Percentiles rank a stretch among this genome's conserved stretches.
These are phyloP conservation scores for Diadema setosum DNA, from an alignment of 35 echinoderm and acorn worm species.

Conservation along the genomic window DNA sequence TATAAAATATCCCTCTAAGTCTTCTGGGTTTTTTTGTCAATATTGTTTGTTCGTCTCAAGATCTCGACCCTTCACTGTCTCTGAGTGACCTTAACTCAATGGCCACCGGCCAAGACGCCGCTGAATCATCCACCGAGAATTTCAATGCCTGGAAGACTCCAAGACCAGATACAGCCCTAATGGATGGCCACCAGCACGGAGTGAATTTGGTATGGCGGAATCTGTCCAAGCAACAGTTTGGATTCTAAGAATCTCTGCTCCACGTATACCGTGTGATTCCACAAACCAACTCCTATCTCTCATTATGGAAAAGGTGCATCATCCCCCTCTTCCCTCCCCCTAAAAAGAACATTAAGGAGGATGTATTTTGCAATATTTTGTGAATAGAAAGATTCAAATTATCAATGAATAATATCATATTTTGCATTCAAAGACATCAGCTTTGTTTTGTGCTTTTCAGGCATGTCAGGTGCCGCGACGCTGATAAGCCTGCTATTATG, in stretches of 20 bases:
- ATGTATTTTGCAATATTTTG: too few species aligned
- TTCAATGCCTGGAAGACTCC: not conserved
- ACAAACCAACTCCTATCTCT: too few species aligned
- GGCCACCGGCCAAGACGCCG: not conserved
- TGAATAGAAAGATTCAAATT: too few species aligned
- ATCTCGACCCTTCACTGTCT: not conserved
- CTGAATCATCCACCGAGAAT: not conserved
- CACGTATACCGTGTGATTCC: too few species aligned
- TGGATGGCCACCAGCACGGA: not conserved
- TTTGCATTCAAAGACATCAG: too few species aligned
- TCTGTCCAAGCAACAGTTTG: not conserved
- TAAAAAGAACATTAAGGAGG: too few species aligned
- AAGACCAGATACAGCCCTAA: not conserved
- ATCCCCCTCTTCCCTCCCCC: too few species aligned
- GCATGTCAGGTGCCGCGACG: too few species aligned
- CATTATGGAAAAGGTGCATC: too few species aligned
- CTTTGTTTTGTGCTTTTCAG: too few species aligned
- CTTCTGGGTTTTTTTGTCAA: not conserved
- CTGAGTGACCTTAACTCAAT: not conserved
- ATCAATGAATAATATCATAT: too few species aligned
- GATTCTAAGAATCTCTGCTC: not conserved
- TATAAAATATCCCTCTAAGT: not conserved
- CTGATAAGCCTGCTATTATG: too few species aligned
- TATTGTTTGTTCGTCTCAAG: not conserved
- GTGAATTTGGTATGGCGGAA: not conserved